phyloP scores from a whole-genome alignment of 2,797 vertebrate genomes.

The Tapera naevia region DNA sequence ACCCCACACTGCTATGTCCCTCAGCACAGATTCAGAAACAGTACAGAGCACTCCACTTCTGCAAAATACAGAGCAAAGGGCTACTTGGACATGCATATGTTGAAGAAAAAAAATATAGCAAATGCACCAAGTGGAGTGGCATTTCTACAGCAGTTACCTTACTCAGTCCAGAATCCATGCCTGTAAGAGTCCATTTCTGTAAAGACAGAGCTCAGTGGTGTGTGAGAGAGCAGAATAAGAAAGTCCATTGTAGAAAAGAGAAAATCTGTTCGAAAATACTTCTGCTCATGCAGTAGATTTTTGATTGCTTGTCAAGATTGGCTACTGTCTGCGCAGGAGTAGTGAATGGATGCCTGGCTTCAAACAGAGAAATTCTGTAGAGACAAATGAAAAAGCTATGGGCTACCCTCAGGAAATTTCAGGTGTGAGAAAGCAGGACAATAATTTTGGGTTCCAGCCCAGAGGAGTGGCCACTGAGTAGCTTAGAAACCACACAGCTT shows the following conservation, averaged over 20 bases:
- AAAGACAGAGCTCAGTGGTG: neutral
- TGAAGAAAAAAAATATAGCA: neutral
- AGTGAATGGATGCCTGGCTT: neutral
- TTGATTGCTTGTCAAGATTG: neutral
- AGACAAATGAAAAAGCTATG: neutral
- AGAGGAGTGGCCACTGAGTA: neutral
- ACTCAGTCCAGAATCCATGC: neutral
- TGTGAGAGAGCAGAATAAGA: neutral
- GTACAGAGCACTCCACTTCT: neutral
- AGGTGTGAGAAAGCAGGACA: neutral
- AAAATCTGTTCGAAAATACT: neutral
- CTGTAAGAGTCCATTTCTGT: neutral
- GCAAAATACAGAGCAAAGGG: neutral
- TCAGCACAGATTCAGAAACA: neutral
- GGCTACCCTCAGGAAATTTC: neutral
- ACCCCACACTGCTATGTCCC: accelerated
- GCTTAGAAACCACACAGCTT: neutral
- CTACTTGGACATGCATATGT: neutral
- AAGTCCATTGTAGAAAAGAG: neutral
- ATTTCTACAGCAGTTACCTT: neutral
- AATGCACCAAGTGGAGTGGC: neutral
- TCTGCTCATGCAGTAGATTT: neutral
- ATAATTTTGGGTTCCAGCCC: neutral
- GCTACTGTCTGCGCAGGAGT: neutral
- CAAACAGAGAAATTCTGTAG: neutral